These are phyloP conservation scores for Leucophenga montana DNA, from an alignment of 2,888 invertebrate genomes.

Conservation along the genomic window DNA sequence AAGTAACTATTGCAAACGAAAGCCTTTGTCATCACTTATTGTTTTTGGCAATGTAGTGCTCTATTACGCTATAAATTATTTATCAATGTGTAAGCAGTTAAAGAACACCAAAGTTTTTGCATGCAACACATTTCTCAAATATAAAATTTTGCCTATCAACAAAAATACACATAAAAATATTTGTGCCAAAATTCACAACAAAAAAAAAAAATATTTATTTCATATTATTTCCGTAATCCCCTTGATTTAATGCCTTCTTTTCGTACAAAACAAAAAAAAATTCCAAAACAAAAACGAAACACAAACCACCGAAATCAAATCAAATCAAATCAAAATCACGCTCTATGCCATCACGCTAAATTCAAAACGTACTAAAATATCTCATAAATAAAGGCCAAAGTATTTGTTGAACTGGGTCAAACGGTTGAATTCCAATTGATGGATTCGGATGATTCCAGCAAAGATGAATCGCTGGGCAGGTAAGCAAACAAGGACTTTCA, in stretches of 20 bases:
- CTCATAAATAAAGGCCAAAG: slow-evolving; percentile 63
- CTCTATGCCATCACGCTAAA: not conserved
- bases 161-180: too few relatives aligned
- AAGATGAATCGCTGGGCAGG: slow-evolving; percentile 95
- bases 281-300: slow-evolving; percentile 35
- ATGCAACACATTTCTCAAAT: slow-evolving; percentile 19
- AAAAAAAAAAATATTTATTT: slow-evolving; percentile 45
- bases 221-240: slow-evolving; percentile 49
- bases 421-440: slow-evolving; percentile 79
- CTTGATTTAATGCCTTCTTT: slow-evolving; percentile 60
- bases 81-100: not conserved
- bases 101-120: slow-evolving; percentile 17
- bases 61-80: not conserved
- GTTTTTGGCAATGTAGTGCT: slow-evolving; percentile 5
- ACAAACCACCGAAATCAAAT: slow-evolving; percentile 35
- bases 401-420: slow-evolving; percentile 73
- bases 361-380: slow-evolving; percentile 5
- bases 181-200: slow-evolving; percentile 34
- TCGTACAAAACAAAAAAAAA: slow-evolving; percentile 34
- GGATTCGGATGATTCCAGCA: slow-evolving; percentile 92
- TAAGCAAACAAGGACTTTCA: slow-evolving; percentile 72
- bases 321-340: slow-evolving; percentile 32
- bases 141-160: slow-evolving; percentile 30
- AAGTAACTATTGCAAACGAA: too few relatives aligned
- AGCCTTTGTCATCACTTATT: not conserved